A percentile compares a stretch with the other conserved stretches of the same genome.
Evolutionary conservation across 2,888 invertebrate genomes (phyloP).

Genomic region (Teinopalpus imperialis): DNA sequence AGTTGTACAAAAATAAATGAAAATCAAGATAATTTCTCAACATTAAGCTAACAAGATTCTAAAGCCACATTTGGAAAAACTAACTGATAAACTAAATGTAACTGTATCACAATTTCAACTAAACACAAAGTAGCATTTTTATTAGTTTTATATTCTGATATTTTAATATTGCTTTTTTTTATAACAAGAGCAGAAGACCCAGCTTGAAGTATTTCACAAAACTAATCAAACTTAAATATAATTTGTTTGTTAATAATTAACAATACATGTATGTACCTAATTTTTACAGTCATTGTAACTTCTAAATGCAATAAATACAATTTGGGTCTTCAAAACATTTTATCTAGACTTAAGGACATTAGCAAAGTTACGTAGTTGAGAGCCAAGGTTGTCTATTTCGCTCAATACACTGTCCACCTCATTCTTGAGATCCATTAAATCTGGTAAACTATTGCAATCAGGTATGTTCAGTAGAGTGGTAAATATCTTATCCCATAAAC

Average conservation of each 20-base stretch:
- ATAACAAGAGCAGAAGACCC: constrained; percentile 45
- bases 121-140: constrained; percentile 61
- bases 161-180: constrained; percentile 60
- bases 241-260: constrained; percentile 57
- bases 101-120: constrained; percentile 76
- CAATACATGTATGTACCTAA: constrained; percentile 55
- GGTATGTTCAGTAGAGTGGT: constrained; percentile 90
- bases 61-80: constrained; percentile 53
- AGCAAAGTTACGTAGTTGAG: constrained; percentile 71
- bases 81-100: constrained; percentile 63
- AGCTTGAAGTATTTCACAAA: constrained; percentile 46
- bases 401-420: constrained; percentile 67
- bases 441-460: constrained; percentile 88
- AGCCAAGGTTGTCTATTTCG: constrained; percentile 60
- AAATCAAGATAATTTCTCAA: constrained; percentile 62
- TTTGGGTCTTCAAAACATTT: constrained; percentile 49
- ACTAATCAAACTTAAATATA: constrained; percentile 55
- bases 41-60: constrained; percentile 60
- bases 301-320: constrained; percentile 80
- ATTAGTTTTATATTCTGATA: constrained; percentile 53
- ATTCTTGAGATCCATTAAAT: constrained; percentile 82
- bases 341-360: constrained; percentile 81
- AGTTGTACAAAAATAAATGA: constrained; percentile 75
- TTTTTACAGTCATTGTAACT: constrained; percentile 71
- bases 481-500: constrained; percentile 91